Evolutionary conservation across 2,797 vertebrate species (phyloP).

Genomic region (Eulemur rubriventer): DNA sequence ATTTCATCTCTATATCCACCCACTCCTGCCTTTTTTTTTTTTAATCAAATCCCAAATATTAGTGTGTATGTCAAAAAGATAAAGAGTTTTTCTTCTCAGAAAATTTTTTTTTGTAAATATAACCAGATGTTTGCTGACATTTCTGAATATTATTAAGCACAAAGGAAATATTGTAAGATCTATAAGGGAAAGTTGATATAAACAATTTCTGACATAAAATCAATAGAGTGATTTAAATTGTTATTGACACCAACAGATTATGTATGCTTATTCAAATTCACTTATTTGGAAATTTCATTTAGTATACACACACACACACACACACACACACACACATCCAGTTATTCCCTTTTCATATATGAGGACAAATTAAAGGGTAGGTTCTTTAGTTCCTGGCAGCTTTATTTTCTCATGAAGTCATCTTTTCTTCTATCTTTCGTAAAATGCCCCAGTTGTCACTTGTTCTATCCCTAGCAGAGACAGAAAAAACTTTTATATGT

Average conservation of each 20-base stretch:
- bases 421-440: conserved; percentile 27
- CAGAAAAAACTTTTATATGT: not conserved
- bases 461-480: not conserved
- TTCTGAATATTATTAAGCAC: conserved; percentile 21
- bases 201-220: not conserved
- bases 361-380: not conserved
- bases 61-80: not conserved
- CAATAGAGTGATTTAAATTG: not conserved
- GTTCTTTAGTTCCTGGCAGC: not conserved
- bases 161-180: not conserved
- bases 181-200: not conserved
- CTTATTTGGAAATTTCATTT: not conserved
- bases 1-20: not conserved
- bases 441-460: conserved; percentile 10
- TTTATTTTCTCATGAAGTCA: conserved; percentile 14
- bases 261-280: not conserved
- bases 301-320: not conserved
- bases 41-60: not conserved
- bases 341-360: not conserved
- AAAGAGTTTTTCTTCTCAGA: not conserved
- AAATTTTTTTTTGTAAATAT: not conserved
- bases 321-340: too few species aligned
- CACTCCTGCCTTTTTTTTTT: conserved; percentile 6
- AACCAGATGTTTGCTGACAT: conserved; percentile 1
- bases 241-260: not conserved